Percentiles rank a stretch among this genome's conserved stretches.
Evolutionary conservation across 2,113 vertebrate genomes (phyloP).

Genomic region (Syngnathoides biaculeatus): DNA sequence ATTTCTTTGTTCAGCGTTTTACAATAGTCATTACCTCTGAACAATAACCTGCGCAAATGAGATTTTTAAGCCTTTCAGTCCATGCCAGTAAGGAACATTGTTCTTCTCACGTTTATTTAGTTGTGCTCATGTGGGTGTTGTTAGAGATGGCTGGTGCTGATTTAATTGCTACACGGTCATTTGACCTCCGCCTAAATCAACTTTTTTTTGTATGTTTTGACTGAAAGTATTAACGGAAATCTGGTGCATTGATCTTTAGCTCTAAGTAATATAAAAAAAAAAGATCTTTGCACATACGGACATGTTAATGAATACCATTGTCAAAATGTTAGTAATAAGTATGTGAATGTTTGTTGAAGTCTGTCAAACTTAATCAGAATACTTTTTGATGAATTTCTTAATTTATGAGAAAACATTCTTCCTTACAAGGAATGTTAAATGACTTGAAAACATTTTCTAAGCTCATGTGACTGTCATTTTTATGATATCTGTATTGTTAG

Average conservation of each 20-base stretch:
- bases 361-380: slow-evolving; percentile 36
- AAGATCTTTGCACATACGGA: slow-evolving; percentile 61
- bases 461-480: slow-evolving; percentile 2
- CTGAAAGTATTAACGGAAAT: slow-evolving; percentile 19
- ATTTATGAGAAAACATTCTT: slow-evolving; percentile 57
- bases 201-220: slow-evolving; percentile 3
- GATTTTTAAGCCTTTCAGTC: slow-evolving; percentile 1
- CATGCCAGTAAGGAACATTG: not conserved
- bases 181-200: not conserved
- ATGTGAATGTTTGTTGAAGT: slow-evolving; percentile 47
- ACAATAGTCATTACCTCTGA: slow-evolving; percentile 24
- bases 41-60: not conserved
- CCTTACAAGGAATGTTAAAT: slow-evolving; percentile 40
- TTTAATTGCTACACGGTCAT: not conserved
- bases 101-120: not conserved
- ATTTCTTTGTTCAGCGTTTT: slow-evolving; percentile 9
- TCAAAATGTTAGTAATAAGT: slow-evolving; percentile 22
- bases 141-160: not conserved
- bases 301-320: slow-evolving; percentile 44
- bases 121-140: not conserved
- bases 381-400: slow-evolving; percentile 37
- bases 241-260: slow-evolving; percentile 17
- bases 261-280: slow-evolving; percentile 15
- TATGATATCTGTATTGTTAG: not conserved
- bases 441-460: slow-evolving; percentile 29